These are phyloP conservation scores for Xestia ashworthii DNA, from an alignment of 2,888 invertebrate species.

Conservation along the genomic window DNA sequence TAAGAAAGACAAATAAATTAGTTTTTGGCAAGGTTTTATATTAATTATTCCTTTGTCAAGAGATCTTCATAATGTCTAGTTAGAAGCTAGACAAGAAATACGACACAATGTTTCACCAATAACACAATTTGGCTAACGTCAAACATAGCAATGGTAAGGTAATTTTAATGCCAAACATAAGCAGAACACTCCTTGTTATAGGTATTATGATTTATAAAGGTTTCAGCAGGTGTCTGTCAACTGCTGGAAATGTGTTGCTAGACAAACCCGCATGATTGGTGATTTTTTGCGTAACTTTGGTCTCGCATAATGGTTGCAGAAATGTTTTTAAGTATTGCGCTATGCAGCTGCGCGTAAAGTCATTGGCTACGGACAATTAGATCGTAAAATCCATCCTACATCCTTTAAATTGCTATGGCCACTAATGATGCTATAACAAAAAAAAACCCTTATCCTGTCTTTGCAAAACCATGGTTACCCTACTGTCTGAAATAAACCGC, in stretches of 20 bases:
- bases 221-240: neutral
- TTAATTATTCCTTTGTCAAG: neutral
- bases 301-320: neutral
- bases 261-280: neutral
- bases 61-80: neutral
- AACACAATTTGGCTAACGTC: too few relatives aligned
- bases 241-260: neutral
- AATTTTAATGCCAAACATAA: neutral
- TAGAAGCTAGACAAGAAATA: neutral
- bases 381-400: neutral
- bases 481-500: constrained; percentile 42
- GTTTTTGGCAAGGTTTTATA: neutral
- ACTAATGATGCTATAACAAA: neutral
- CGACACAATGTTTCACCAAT: neutral
- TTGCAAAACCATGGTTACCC: constrained; percentile 18
- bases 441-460: neutral
- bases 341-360: neutral
- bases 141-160: too few relatives aligned
- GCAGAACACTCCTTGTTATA: neutral
- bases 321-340: neutral
- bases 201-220: too few relatives aligned
- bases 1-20: constrained; percentile 24
- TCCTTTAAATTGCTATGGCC: neutral
- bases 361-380: neutral
- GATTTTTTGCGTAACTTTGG: neutral